Evolutionary conservation across 2,113 vertebrate species (phyloP).

Genomic region (Boulengeromyrus knoepffleri): DNA sequence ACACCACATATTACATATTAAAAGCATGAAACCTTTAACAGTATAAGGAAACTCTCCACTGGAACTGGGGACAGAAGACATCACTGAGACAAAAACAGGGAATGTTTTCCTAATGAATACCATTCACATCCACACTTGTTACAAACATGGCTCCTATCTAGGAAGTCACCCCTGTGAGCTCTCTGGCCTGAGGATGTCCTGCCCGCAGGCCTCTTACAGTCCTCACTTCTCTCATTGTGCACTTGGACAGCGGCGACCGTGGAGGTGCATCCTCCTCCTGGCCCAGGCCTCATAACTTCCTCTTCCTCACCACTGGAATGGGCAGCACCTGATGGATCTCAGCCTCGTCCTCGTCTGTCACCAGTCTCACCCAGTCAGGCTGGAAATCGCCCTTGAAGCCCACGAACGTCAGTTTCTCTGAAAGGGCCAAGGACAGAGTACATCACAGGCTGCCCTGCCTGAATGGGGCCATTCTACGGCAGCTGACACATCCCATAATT

Average conservation of each 20-base stretch:
- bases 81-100: slow-evolving; percentile 28
- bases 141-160: background rate
- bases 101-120: slow-evolving; percentile 17
- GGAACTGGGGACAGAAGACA: slow-evolving; percentile 28
- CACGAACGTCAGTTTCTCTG: slow-evolving; percentile 65
- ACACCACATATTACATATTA: slow-evolving; percentile 41
- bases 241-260: background rate
- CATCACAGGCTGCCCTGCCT: background rate
- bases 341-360: slow-evolving; percentile 57
- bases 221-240: background rate
- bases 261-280: background rate
- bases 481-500: background rate
- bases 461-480: background rate
- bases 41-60: background rate
- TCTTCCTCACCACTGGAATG: slow-evolving; percentile 70
- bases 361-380: slow-evolving; percentile 73
- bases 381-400: slow-evolving; percentile 76
- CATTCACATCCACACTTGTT: background rate
- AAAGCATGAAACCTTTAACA: slow-evolving; percentile 18
- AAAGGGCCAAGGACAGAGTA: background rate
- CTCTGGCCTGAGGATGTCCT: background rate
- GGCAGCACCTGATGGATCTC: slow-evolving; percentile 77
- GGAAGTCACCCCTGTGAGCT: background rate
- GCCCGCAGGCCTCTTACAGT: background rate
- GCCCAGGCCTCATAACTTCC: slow-evolving; percentile 68